These are phyloP conservation scores for Erebia palarica DNA, from an alignment of 2,888 invertebrate species.

Conservation along the genomic window DNA sequence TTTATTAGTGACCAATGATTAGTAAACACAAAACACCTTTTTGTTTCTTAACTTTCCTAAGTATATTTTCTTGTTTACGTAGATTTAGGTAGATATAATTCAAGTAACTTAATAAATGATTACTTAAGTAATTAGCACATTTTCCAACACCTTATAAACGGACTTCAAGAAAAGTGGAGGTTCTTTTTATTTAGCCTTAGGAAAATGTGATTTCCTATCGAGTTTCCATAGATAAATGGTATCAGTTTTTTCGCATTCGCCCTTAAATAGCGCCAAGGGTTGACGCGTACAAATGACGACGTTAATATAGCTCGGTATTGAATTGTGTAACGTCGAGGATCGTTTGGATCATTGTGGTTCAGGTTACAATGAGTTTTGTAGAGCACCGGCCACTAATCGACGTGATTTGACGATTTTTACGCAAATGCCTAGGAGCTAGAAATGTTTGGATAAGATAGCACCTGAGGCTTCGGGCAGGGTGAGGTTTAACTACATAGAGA, in stretches of 20 bases:
- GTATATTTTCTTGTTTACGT: too few species aligned
- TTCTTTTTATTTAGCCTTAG: neutral
- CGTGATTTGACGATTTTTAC: constrained; percentile 75
- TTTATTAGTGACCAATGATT: too few species aligned
- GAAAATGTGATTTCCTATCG: constrained; percentile 50
- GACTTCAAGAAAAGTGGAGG: neutral
- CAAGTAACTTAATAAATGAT: neutral
- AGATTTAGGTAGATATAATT: neutral
- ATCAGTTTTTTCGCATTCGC: constrained; percentile 50
- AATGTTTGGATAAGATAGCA: constrained; percentile 8
- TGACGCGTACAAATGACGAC: constrained; percentile 65
- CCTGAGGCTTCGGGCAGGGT: too few species aligned
- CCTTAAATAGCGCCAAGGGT: constrained; percentile 68
- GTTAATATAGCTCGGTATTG: constrained; percentile 61
- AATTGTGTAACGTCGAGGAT: constrained; percentile 67
- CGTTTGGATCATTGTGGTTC: constrained; percentile 64
- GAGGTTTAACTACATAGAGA: too few species aligned
- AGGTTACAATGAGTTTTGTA: constrained; percentile 71
- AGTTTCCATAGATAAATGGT: constrained; percentile 68
- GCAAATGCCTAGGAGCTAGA: constrained; percentile 43
- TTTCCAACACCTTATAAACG: neutral
- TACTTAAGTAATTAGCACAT: neutral
- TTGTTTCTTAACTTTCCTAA: too few species aligned
- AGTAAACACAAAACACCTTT: too few species aligned
- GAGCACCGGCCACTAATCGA: constrained; percentile 77